Conservation (phyloP, 2,797 vertebrate species). For the Lagodon rhomboides region DNA sequence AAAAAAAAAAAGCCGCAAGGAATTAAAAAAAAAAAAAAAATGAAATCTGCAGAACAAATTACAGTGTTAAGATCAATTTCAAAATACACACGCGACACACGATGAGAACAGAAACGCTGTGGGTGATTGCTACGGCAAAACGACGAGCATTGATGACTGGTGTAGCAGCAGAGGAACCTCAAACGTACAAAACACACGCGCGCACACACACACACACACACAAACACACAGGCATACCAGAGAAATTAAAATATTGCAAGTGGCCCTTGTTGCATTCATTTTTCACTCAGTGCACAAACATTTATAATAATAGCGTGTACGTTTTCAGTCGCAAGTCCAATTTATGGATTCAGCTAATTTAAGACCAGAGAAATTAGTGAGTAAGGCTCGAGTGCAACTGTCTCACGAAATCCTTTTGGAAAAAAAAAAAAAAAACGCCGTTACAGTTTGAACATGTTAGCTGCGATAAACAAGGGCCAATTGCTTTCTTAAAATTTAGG, state of each 20-base stretch:
- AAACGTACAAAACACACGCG: constrained; percentile 44
- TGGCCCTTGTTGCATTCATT: constrained; percentile 68
- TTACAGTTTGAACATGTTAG: constrained; percentile 38
- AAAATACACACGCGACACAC: constrained; percentile 66
- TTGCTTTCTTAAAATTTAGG: constrained; percentile 46
- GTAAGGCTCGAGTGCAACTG: constrained; percentile 65
- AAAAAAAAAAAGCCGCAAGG: constrained; percentile 75
- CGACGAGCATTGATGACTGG: constrained; percentile 73
- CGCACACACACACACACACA: background rate
- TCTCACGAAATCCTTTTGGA: constrained; percentile 42
- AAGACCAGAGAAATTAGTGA: constrained; percentile 53
- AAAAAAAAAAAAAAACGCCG: constrained; percentile 1
- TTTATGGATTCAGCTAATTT: constrained; percentile 48
- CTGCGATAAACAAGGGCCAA: constrained; percentile 65
- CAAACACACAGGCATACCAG: constrained; percentile 9
- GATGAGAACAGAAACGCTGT: constrained; percentile 66
- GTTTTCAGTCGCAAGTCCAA: constrained; percentile 44
- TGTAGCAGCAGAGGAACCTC: constrained; percentile 81
- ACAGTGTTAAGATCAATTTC: constrained; percentile 81
- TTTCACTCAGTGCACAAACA: constrained; percentile 55
- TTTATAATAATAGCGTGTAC: constrained; percentile 26
- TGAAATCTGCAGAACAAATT: constrained; percentile 75
- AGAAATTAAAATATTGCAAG: constrained; percentile 71
- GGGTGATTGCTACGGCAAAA: constrained; percentile 70
- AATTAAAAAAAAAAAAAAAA: constrained; percentile 64